Evolutionary conservation across 2,888 invertebrate species (phyloP).

Genomic region (Coelopa pilipes): DNA sequence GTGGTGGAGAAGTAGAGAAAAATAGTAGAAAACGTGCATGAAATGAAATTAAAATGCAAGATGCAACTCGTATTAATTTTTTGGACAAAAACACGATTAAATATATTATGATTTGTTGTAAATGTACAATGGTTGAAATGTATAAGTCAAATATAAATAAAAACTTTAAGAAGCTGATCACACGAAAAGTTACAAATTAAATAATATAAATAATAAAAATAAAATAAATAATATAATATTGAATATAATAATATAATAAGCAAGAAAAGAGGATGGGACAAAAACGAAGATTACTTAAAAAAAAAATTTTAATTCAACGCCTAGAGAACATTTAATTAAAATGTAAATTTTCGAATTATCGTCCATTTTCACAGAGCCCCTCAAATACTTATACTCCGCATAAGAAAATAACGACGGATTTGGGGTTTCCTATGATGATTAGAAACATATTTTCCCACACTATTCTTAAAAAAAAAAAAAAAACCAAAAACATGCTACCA

Average conservation of each 20-base stretch:
- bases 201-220: neutral
- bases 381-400: too few relatives aligned
- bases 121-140: neutral
- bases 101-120: neutral
- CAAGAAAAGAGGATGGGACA: too few relatives aligned
- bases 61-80: slow-evolving; percentile 28
- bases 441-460: neutral
- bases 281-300: too few relatives aligned
- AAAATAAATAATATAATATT: neutral
- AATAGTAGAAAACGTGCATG: slow-evolving; percentile 34
- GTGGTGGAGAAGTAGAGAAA: slow-evolving; percentile 22
- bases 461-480: neutral
- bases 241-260: too few relatives aligned
- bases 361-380: too few relatives aligned
- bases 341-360: too few relatives aligned
- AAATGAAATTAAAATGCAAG: slow-evolving; percentile 34
- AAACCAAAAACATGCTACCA: slow-evolving; percentile 5
- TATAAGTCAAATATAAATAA: neutral
- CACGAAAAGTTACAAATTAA: neutral
- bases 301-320: too few relatives aligned
- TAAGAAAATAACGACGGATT: too few relatives aligned
- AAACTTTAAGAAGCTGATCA: neutral
- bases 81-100: slow-evolving; percentile 5
- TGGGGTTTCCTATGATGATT: neutral
- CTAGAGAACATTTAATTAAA: too few relatives aligned